phyloP scores from a whole-genome alignment of 1,140 invertebrate species.

The Solenopsis fugax region DNA sequence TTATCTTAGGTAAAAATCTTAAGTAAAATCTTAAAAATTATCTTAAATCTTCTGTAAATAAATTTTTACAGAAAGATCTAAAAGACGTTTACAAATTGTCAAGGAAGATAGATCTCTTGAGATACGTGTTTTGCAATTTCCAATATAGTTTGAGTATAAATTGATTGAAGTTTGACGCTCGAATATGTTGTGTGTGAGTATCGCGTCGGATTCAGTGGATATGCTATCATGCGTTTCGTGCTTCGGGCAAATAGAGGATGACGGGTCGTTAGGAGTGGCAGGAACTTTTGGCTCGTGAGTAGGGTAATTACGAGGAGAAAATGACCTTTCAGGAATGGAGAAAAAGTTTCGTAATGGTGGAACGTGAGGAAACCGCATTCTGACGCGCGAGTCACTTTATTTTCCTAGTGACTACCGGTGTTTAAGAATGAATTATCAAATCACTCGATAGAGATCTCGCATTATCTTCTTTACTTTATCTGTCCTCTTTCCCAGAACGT shows the following conservation, averaged over 20 bases:
- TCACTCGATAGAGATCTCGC: background rate
- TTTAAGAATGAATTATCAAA: background rate
- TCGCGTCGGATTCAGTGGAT: conserved; percentile 19
- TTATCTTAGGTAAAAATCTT: background rate
- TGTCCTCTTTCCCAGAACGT: background rate
- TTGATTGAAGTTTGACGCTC: background rate
- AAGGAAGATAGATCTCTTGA: background rate
- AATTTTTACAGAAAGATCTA: background rate
- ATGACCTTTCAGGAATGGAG: background rate
- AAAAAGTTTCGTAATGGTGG: background rate
- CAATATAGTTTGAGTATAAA: background rate
- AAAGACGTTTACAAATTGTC: background rate
- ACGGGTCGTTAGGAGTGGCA: background rate
- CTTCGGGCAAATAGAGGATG: conserved; percentile 13
- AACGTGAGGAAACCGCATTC: background rate
- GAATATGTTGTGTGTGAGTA: background rate
- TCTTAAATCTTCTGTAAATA: background rate
- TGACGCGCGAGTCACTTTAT: background rate
- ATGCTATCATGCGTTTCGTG: conserved; percentile 37
- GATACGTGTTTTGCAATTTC: background rate
- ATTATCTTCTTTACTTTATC: conserved; percentile 6
- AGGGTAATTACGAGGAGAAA: background rate
- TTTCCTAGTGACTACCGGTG: background rate
- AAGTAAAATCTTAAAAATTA: too few species aligned
- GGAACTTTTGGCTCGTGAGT: conserved; percentile 27